Conservation (phyloP, 2,113 vertebrate species). For the Ophiodon elongatus region DNA sequence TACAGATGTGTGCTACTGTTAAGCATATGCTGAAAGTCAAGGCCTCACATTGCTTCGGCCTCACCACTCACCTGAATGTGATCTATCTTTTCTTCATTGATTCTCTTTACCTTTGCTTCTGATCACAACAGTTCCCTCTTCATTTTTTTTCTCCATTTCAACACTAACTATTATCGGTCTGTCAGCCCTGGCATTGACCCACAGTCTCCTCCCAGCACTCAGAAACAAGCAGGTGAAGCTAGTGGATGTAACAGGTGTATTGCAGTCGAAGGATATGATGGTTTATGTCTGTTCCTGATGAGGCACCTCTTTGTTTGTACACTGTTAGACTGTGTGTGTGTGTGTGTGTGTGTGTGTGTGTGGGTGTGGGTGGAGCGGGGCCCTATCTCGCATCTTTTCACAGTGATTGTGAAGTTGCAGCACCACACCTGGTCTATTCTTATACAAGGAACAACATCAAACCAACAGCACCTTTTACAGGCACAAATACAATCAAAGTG, state of each 20-base stretch:
- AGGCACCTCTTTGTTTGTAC: not conserved
- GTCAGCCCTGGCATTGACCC: not conserved
- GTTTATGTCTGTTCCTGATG: not conserved
- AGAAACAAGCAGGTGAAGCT: not conserved
- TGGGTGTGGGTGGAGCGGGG: not conserved
- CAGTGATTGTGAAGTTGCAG: conserved; percentile 12
- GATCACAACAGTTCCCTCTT: too few species aligned
- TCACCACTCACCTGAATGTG: not conserved
- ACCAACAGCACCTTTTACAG: not conserved
- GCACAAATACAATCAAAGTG: not conserved
- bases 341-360: not conserved
- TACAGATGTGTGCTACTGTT: conserved; percentile 4
- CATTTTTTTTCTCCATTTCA: not conserved
- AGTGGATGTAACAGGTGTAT: not conserved
- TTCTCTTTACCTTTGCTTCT: not conserved
- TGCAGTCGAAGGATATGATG: not conserved
- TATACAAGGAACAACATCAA: not conserved
- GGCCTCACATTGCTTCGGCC: not conserved
- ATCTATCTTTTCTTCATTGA: not conserved
- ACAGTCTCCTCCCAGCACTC: not conserved
- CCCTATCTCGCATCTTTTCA: conserved; percentile 16
- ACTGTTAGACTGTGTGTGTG: not conserved
- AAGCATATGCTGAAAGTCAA: not conserved
- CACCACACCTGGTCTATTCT: conserved; percentile 30
- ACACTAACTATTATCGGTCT: not conserved